phyloP scores from a whole-genome alignment of 2,113 vertebrate genomes.

The Blennius ocellaris region DNA sequence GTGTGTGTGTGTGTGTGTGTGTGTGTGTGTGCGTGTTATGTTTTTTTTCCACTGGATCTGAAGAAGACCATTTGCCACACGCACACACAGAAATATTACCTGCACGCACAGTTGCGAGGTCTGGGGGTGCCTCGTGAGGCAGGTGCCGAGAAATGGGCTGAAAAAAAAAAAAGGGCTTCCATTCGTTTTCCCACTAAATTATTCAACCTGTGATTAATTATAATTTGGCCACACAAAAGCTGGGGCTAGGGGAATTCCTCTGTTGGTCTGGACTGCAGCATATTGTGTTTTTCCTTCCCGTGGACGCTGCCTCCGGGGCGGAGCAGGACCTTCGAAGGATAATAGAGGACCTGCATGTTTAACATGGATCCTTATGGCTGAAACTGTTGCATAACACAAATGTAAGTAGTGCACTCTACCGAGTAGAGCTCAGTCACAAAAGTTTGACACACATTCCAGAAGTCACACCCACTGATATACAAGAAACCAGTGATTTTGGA shows the following conservation, averaged over 20 bases:
- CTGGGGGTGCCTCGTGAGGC: constrained; percentile 47
- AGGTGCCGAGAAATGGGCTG: constrained; percentile 58
- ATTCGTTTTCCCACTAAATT: constrained; percentile 56
- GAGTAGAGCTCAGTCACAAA: constrained; percentile 18
- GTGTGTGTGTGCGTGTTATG: too few relatives aligned
- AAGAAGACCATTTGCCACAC: constrained; percentile 15
- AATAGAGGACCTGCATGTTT: constrained; percentile 53
- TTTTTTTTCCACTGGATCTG: constrained; percentile 11
- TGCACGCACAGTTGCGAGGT: constrained; percentile 23
- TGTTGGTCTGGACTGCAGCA: constrained; percentile 58
- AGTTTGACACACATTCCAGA: constrained; percentile 40
- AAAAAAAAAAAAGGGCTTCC: constrained; percentile 61
- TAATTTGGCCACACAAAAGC: constrained; percentile 71
- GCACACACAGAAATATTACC: constrained; percentile 17
- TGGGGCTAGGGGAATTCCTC: constrained; percentile 73
- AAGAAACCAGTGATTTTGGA: constrained; percentile 46
- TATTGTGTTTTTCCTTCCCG: constrained; percentile 68
- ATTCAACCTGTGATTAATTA: constrained; percentile 79
- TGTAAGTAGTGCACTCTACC: constrained; percentile 23
- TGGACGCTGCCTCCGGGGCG: constrained; percentile 44
- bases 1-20: too few relatives aligned
- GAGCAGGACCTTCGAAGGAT: constrained; percentile 42
- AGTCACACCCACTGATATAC: constrained; percentile 26
- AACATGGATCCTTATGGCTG: constrained; percentile 24
- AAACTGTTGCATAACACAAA: constrained; percentile 56